Evolutionary conservation across 2,888 invertebrate species (phyloP).

Genomic region (Kuschelorhynchus macadamiae): DNA sequence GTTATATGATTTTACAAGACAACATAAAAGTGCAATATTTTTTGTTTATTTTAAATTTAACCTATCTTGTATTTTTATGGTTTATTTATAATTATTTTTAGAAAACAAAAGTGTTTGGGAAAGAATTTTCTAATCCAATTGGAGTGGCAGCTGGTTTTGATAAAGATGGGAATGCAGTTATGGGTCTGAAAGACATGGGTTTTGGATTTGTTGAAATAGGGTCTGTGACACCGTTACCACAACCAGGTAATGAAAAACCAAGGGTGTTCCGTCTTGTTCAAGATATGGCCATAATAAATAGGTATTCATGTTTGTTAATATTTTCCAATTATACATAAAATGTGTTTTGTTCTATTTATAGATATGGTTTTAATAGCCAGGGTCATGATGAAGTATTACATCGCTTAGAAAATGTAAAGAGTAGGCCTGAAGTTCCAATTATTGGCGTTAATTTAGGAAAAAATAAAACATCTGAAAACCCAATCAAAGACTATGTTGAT

Average conservation of each 20-base stretch:
- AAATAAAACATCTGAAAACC: conserved; percentile 87
- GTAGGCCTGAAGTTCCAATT: conserved; percentile 69
- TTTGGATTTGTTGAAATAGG: conserved; percentile 98
- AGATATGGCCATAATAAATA: conserved; percentile 93
- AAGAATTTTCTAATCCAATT: conserved; percentile 87
- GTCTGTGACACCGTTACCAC: conserved; percentile 94
- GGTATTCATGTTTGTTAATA: conserved; percentile 67
- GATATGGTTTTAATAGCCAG: conserved; percentile 96
- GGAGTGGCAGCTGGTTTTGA: conserved; percentile 99
- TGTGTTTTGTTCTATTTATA: conserved; percentile 56
- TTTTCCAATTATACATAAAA: too few relatives aligned
- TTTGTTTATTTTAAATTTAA: too few relatives aligned
- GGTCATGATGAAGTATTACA: conserved; percentile 85
- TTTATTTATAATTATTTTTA: too few relatives aligned
- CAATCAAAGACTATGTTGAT: conserved; percentile 84
- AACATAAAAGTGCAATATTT: too few relatives aligned
- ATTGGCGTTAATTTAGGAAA: conserved; percentile 95
- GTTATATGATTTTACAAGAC: too few relatives aligned
- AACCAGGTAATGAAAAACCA: conserved; percentile 93
- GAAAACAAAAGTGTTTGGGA: conserved; percentile 80
- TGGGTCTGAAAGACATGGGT: conserved; percentile 85
- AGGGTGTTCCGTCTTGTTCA: conserved; percentile 89
- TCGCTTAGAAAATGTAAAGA: conserved; percentile 75
- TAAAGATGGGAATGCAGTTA: conserved; percentile 93
- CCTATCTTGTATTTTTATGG: too few relatives aligned